phyloP scores from a whole-genome alignment of 2,113 vertebrate genomes.

The Symphodus melops region DNA sequence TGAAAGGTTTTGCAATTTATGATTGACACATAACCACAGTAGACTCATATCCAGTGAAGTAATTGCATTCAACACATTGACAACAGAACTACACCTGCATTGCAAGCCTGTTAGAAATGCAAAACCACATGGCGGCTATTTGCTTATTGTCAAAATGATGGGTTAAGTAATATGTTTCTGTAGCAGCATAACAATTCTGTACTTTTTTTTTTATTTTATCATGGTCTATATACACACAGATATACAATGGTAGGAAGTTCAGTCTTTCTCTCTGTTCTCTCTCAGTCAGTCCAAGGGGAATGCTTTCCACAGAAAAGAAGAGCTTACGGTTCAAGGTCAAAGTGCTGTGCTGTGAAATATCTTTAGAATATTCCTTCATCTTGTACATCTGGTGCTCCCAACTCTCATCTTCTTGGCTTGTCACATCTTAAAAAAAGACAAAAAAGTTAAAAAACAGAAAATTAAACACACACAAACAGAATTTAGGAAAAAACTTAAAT shows the following conservation, averaged over 20 bases:
- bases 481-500: background rate
- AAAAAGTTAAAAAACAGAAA: background rate
- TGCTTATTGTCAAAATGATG: slow-evolving; percentile 70
- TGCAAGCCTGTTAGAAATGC: slow-evolving; percentile 75
- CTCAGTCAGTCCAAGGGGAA: slow-evolving; percentile 88
- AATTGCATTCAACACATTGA: slow-evolving; percentile 75
- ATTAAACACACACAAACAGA: background rate
- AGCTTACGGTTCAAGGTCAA: slow-evolving; percentile 88
- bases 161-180: slow-evolving; percentile 71
- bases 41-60: slow-evolving; percentile 85
- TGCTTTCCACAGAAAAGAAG: slow-evolving; percentile 90
- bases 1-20: slow-evolving; percentile 63
- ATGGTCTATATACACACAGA: slow-evolving; percentile 78
- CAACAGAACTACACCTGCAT: slow-evolving; percentile 67
- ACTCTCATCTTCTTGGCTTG: slow-evolving; percentile 95
- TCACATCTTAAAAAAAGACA: slow-evolving; percentile 88
- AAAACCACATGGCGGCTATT: slow-evolving; percentile 66
- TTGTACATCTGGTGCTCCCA: slow-evolving; percentile 75
- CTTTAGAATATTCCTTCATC: slow-evolving; percentile 91
- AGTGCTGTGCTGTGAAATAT: slow-evolving; percentile 94
- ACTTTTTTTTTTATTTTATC: slow-evolving; percentile 66
- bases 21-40: slow-evolving; percentile 74
- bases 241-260: slow-evolving; percentile 75
- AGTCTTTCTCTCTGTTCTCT: slow-evolving; percentile 66
- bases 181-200: slow-evolving; percentile 82